Evolutionary conservation across 2,113 vertebrate species (phyloP), one percentile per base, ranked within the genome.

Genomic region (Lasiurus borealis): DNA sequence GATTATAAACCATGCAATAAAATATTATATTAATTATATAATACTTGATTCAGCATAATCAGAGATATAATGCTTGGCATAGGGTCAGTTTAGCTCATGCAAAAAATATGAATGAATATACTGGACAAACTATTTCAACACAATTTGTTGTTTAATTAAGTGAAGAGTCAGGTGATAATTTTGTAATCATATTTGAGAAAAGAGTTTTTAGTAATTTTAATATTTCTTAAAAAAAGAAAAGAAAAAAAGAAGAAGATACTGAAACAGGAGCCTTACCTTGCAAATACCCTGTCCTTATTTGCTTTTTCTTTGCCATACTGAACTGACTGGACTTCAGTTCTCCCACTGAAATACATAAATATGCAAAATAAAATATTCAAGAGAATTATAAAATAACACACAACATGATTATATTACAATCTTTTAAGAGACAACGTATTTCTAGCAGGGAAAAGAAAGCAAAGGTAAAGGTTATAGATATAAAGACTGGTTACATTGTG

Each of bases 291-390:
- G 98, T 99, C 99, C 98, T 99, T 99, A 98, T 99, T 99, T 97
- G 99, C 99, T 96, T 99, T 99, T 98, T 99, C 99, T 98, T 99
- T 99, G 89, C 99, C 99, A 98, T 99, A 99, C 98, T 99, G 99
- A 95, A 99, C 99, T 97, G 99, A 99, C 94, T 99, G 99, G 80
- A 99, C 99, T 97, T 99, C 99, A 52, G 99, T 99, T 98, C 99
- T 99, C 89, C 99, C 99, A 81, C 99, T 99, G 97, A 62, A 98
- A 98, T 77, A 97, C 44, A 95, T 95, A 98, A 98, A 97, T 72
- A 96, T 48, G 40, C 19, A 92, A 83, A 95, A 86, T 78, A 68
- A 82, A 85, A 85, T 57, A 44, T 90, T 89, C 89, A 96, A 84
- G 54, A 84, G 36, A 97, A 88, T 52, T 73, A 73, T 71, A 82